Evolutionary conservation across 2,113 vertebrate species (phyloP).

Genomic region (Deroptyus accipitrinus): DNA sequence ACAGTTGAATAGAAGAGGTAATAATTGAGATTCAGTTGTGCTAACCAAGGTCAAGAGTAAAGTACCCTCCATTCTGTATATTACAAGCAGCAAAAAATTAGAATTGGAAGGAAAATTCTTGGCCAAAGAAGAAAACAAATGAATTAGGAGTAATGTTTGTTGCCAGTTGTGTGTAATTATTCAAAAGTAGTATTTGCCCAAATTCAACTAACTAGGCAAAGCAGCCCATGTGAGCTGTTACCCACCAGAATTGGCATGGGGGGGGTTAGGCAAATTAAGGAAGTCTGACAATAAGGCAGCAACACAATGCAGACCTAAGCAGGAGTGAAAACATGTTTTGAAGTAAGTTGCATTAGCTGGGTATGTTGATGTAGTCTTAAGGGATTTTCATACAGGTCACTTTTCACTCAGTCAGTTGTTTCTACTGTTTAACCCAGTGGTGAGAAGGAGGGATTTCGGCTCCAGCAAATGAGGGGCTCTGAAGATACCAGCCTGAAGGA

Average conservation of each 20-base stretch:
- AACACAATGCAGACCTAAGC: neutral
- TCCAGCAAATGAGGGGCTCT: neutral
- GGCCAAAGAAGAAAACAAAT: fast-evolving
- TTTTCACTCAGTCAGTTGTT: neutral
- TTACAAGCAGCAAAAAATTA: neutral
- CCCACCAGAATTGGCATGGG: neutral
- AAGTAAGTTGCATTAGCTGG: neutral
- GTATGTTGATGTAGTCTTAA: no score
- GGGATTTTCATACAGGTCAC: neutral
- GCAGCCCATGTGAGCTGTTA: neutral
- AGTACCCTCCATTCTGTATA: neutral
- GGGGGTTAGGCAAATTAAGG: neutral
- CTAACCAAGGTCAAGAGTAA: neutral
- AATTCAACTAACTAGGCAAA: neutral
- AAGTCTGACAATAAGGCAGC: neutral
- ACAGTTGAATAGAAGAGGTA: neutral
- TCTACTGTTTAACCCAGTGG: neutral
- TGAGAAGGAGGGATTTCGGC: fast-evolving
- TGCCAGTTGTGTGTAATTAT: neutral
- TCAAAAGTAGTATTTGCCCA: neutral
- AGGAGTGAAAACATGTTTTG: neutral
- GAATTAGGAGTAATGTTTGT: neutral
- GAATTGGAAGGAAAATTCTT: neutral
- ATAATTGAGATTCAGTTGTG: neutral
- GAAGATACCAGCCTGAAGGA: neutral